These are phyloP conservation scores for Rhynchopsitta pachyrhyncha DNA, from an alignment of 2,113 vertebrate genomes.

Conservation along the genomic window DNA sequence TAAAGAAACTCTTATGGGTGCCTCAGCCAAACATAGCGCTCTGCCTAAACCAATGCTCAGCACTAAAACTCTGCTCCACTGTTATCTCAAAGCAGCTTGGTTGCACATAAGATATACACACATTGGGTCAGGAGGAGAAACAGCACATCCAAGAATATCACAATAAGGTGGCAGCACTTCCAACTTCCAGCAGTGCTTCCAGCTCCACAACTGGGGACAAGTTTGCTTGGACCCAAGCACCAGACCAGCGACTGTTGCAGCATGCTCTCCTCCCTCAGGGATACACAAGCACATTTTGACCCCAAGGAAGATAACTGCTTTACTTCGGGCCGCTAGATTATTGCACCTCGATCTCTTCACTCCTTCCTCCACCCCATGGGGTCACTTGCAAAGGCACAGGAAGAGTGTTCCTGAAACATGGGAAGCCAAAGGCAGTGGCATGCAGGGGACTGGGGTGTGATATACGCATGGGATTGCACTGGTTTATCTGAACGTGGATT, in stretches of 20 bases:
- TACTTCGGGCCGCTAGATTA: neutral
- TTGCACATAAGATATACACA: neutral
- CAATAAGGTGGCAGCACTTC: neutral
- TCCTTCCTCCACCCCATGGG: neutral
- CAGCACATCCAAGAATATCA: neutral
- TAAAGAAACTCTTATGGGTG: neutral
- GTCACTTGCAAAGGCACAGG: neutral
- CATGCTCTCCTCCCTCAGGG: rapidly evolving
- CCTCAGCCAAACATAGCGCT: neutral
- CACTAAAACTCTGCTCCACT: neutral
- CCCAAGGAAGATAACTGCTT: neutral
- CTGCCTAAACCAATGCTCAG: neutral
- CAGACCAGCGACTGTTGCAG: neutral
- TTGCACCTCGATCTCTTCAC: neutral
- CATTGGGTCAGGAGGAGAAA: neutral
- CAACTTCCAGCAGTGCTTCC: neutral
- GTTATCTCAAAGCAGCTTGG: neutral
- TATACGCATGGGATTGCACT: rapidly evolving
- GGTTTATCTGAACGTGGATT: neutral
- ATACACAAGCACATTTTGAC: neutral
- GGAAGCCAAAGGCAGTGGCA: neutral
- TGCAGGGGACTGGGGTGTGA: neutral
- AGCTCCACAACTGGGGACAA: neutral
- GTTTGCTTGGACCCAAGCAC: neutral
- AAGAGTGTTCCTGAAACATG: neutral